Base-by-base conservation (phyloP, 2,888 invertebrate species). In the Chloroclysta siterata region DNA sequence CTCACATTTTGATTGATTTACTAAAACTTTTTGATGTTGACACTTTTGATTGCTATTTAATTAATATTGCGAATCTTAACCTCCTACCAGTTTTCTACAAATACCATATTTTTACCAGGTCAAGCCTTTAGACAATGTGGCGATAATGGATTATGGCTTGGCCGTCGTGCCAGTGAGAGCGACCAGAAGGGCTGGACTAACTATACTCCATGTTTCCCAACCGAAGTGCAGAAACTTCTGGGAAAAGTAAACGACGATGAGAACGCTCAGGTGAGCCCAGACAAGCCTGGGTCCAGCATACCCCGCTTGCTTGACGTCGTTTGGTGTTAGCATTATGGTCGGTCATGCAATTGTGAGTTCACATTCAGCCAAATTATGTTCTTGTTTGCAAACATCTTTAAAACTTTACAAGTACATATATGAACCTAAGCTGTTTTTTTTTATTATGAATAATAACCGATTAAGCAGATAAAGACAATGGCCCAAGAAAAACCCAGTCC, bases 201-300 rank as follows among this genome's bases (percentile, higher is more conserved):
- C 84, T 98, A 96, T 80, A 96, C 96, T 0, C 95, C 95, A 0
- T 98, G 98, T 79, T 96, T 96, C 74, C 95, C 96, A 5, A 93
- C 94, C 0, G 95, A 96, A 78, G 94, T 96, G 57, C 93, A 94
- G 50, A 89, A 94, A 8, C 88, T 97, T 0, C 93, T 97, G 66
- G 92, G 94, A 57, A 95, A 95, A 87, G 94, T 95, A 13, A 93
- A 94, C 55, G 90, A 93, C 55, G 90, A 94, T 61, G 85, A 85
- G 5, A 41, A 53, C 0, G 85, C 79, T 0, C 78, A 83, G 77
- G 87, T 86, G 69, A 67, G 68, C 69, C 7, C 29, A 29, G 17
- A 44, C 46, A 14, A 46, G 39, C 22, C 47, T 46, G 22, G 14
- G 48, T 13, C n/a, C 10, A 28, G 14, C 3, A 13, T 15, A 42